These are phyloP conservation scores for Brachyrhaphis roseni DNA, from an alignment of 2,797 vertebrate genomes.

Conservation along the genomic window DNA sequence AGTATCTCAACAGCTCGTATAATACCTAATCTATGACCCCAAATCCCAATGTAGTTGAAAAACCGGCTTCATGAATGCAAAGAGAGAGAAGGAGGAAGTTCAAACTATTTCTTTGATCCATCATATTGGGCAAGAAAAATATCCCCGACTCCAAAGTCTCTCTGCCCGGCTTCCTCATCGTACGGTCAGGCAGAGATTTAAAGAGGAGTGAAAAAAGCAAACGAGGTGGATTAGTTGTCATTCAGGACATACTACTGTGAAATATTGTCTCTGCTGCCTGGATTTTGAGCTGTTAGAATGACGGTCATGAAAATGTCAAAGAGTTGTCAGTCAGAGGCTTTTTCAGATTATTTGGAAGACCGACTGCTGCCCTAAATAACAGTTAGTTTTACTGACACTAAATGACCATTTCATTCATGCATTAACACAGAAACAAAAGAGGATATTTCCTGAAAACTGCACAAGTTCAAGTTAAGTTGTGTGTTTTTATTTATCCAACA, in stretches of 20 bases:
- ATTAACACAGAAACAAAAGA: background rate
- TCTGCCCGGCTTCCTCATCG: background rate
- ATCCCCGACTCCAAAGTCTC: background rate
- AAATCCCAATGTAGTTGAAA: background rate
- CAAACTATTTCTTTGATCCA: too few species aligned
- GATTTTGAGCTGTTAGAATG: too few species aligned
- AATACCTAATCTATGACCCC: background rate
- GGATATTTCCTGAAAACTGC: background rate
- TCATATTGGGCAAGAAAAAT: background rate
- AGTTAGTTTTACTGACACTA: background rate
- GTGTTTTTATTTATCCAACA: constrained; percentile 4
- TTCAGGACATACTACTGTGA: background rate
- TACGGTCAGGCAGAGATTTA: background rate
- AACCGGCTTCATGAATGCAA: background rate
- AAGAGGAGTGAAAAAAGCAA: background rate
- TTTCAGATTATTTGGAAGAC: too few species aligned
- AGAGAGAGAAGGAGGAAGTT: background rate
- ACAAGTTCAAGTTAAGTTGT: background rate
- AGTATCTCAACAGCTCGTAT: background rate
- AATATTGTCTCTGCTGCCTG: background rate
- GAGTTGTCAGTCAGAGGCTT: too few species aligned
- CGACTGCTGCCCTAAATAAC: background rate
- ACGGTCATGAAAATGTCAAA: too few species aligned
- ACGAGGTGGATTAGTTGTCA: background rate
- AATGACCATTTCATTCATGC: background rate